Evolutionary conservation across 2,113 vertebrate species (phyloP), one percentile per base, ranked within the genome.

Genomic region (Echinops telfairi): DNA sequence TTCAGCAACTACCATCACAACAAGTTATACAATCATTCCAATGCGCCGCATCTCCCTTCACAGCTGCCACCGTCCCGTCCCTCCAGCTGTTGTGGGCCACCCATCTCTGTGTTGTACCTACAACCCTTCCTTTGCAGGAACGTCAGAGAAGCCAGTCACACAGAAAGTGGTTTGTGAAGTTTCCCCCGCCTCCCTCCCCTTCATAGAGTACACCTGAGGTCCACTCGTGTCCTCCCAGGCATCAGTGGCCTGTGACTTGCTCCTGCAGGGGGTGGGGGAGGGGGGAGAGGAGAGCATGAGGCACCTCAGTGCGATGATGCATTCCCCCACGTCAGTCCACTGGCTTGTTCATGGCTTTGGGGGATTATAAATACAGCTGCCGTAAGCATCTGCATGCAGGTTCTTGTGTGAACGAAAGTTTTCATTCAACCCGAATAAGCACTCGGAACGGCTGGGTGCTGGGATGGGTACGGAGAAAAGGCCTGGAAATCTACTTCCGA

Each of bases 191-290:
- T 43, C 27, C 29, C 43, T 43, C 27, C 29, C 40, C 25, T 33
- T 27, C 40, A 68, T 47, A 20, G 0, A 47, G 36, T 2, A 38
- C 29, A 47, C 29, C 1, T 60, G 40, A 57, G 40, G 58, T 22
- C 17, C 27, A 10, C 1, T 22, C 57, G 27, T 1, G 2, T 10
- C 36, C 68, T 10, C 3, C 22, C 0, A 0, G 31, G 62, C 25
- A 7, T 33, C 38, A 58, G 84, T 0, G 20, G 19, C 9, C 47
- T 10, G 0, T 16, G 15, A 43, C 43, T 38, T 12, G 43, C 12
- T 10, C 40, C 15, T 40, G 27, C 36, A 5, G 27, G 43, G 53
- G 0, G 3, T 7, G 6, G 8, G 6, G 8, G 9, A 53, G 9
- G 47, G 47, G 5, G 47, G 47, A 53, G 12, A 14, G 47, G 9